Base-by-base conservation (phyloP, 2,113 vertebrate genomes). In the Salvelinus alpinus region DNA sequence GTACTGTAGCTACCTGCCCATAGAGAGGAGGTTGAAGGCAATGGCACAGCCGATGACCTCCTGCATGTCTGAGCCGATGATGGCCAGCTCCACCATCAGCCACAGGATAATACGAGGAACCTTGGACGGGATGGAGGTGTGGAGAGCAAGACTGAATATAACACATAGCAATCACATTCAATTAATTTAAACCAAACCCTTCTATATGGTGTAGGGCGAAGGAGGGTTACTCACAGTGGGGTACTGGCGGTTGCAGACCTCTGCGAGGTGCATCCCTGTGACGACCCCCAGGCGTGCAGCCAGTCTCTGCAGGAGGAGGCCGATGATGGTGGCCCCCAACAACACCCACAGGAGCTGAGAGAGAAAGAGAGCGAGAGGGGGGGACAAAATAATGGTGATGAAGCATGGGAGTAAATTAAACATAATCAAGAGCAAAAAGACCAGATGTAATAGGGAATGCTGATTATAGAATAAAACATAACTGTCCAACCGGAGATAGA, bases 1-100 rank as follows among this genome's bases (percentile, higher is more conserved):
- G 29, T 3, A 25, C 44, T 16, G 25, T 48, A 64, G 48, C 48
- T 87, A 99, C 97, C 90, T 94, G 78, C 97, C 96, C 81, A 90
- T 57, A 13, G 96, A 97, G 64, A 99, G 94, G 62, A 99, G 96
- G 89, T 97, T 96, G 66, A 99, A 91, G 3, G 98, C 98, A 1
- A 99, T 99, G 29, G 98, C 96, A 0, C 97, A 98, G 84, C 96
- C 98, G 2, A 99, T 99, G 86, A 99, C 98, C 80, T 99, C 98
- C 82, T 99, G 98, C 98, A 99, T 99, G 72, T 99, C 98, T 0
- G 97, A 99, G 51, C 98, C 96, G 5, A 98, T 98, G 86, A 99
- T 98, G 0, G 97, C 97, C 1, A 97, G 64, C 4, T 99, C 97
- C 0, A 99, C 95, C 97, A 99, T 98, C 57, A 99, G 83, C 97